Percentiles rank a stretch among this genome's conserved stretches.
Conservation (phyloP, 1,140 invertebrate genomes). For the Drosophila auraria region DNA sequence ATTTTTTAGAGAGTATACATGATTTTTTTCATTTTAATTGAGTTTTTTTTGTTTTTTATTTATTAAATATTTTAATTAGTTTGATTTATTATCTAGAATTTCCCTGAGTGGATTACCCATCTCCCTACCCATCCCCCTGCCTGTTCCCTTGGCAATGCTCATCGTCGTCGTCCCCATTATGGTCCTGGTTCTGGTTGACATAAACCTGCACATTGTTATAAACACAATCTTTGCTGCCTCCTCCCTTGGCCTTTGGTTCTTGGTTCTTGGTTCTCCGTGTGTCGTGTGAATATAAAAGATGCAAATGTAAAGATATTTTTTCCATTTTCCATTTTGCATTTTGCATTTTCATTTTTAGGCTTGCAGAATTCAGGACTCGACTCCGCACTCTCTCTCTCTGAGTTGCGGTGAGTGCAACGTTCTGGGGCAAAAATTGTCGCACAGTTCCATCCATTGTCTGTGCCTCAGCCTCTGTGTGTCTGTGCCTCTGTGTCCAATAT, state of each 20-base stretch:
- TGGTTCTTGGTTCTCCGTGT: conserved; percentile 46
- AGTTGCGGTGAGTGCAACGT: conserved; percentile 19
- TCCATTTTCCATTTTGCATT: conserved; percentile 51
- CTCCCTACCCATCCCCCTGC: neutral
- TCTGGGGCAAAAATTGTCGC: conserved; percentile 70
- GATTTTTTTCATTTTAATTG: no score
- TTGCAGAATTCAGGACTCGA: conserved; percentile 18
- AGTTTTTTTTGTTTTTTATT: no score
- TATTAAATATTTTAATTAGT: neutral
- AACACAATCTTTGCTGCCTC: conserved; percentile 58
- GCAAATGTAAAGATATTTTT: conserved; percentile 80
- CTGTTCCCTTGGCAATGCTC: conserved; percentile 6
- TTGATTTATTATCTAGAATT: neutral
- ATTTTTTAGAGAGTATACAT: no score
- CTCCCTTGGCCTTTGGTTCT: conserved; percentile 39
- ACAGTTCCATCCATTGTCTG: conserved; percentile 71
- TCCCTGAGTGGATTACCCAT: neutral
- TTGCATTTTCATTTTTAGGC: conserved; percentile 65
- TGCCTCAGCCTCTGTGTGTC: conserved; percentile 8
- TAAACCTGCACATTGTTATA: conserved; percentile 65
- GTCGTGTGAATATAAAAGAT: conserved; percentile 73
- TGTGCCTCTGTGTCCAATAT: conserved; percentile 53
- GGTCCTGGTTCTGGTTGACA: conserved; percentile 53
- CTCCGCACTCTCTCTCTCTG: neutral
- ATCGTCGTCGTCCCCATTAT: conserved; percentile 19